These are phyloP conservation scores for Drosophila neutralis DNA, from an alignment of 2,888 invertebrate genomes.

Conservation along the genomic window DNA sequence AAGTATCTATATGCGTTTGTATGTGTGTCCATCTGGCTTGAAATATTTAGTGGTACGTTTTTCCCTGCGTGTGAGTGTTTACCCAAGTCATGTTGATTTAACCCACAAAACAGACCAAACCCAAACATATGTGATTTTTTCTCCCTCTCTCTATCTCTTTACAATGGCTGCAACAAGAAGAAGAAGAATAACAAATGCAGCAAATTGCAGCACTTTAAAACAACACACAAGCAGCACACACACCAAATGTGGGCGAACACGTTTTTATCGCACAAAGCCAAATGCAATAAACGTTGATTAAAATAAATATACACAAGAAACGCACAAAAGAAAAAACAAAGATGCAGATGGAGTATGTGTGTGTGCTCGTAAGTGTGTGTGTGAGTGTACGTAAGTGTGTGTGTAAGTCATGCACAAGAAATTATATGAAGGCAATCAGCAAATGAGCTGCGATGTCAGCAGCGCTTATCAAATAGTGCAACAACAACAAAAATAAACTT, in stretches of 20 bases:
- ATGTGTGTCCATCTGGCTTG: constrained; percentile 10
- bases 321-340: constrained; percentile 42
- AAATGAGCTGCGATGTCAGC: constrained; percentile 51
- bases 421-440: constrained; percentile 50
- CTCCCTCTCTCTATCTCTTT: background rate
- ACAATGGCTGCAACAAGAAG: constrained; percentile 2
- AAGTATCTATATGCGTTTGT: constrained; percentile 9
- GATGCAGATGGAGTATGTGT: constrained; percentile 18
- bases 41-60: constrained; percentile 29
- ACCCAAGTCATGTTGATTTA: constrained; percentile 67
- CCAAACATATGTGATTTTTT: constrained; percentile 63
- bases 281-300: constrained; percentile 79
- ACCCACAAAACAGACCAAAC: constrained; percentile 67
- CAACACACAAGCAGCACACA: constrained; percentile 31
- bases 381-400: constrained; percentile 1
- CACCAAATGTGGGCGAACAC: constrained; percentile 80
- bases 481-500: constrained; percentile 23
- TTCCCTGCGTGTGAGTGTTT: constrained; percentile 60
- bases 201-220: constrained; percentile 62
- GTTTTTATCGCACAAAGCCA: constrained; percentile 77
- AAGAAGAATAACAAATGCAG: constrained; percentile 45
- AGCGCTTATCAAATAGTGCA: constrained; percentile 56
- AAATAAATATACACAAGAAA: constrained; percentile 66
- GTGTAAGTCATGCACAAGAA: constrained; percentile 37
- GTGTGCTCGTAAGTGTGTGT: background rate